Evolutionary conservation across 2,113 vertebrate genomes (phyloP).

Genomic region (Irena cyanogastra): DNA sequence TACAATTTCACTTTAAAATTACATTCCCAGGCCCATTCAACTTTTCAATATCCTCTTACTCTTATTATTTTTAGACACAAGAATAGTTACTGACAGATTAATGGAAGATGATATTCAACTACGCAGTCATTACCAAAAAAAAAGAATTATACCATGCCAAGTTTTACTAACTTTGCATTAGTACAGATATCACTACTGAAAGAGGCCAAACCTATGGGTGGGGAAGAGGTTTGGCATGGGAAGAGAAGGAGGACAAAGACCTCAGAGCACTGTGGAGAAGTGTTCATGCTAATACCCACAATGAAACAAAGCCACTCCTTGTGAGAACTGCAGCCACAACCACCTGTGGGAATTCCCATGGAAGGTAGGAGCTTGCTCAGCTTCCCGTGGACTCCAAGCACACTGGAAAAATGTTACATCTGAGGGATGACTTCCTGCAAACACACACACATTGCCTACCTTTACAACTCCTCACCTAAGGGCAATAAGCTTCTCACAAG

Average conservation of each 20-base stretch:
- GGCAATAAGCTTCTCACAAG: not conserved
- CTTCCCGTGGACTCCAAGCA: not conserved
- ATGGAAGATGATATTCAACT: not conserved
- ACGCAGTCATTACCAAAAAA: not conserved
- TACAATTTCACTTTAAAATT: not conserved
- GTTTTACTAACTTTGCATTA: not conserved
- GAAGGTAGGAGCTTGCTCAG: not conserved
- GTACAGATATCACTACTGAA: not conserved
- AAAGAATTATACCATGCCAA: not conserved
- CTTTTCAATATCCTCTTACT: not conserved
- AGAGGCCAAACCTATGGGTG: not conserved
- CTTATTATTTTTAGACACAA: not conserved
- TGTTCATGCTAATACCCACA: not conserved
- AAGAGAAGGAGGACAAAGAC: not conserved
- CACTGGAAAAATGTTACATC: not conserved
- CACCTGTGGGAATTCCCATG: not conserved
- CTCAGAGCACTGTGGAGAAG: not conserved
- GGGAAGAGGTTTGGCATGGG: not conserved
- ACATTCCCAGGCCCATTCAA: not conserved
- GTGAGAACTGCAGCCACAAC: not conserved
- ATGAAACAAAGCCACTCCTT: not conserved
- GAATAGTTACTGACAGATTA: not conserved
- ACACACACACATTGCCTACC: rapidly evolving
- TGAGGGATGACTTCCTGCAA: not conserved
- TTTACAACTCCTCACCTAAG: not conserved